Base-by-base conservation (phyloP, 2,888 invertebrate species). In the Diarsia dahlii region DNA sequence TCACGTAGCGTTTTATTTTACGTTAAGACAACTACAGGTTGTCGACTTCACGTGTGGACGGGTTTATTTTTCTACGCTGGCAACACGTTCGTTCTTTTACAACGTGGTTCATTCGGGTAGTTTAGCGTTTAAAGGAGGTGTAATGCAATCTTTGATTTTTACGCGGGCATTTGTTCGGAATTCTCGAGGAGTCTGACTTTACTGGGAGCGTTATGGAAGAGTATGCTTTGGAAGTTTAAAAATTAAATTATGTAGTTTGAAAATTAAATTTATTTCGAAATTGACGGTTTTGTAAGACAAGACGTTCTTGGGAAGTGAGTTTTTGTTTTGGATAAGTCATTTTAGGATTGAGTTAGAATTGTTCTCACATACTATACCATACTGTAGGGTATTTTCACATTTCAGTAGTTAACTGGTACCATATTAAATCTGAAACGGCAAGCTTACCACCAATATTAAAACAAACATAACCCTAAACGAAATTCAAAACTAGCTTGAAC, bases 1-100 rank as follows among this genome's bases (percentile, higher is more conserved):
- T 89, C 93, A 93, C 93, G 94, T 92, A 90, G 89, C 86, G 85
- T 90, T 93, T 93, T 93, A 93, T 93, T 92, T 91, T 90, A 89
- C 90, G 89, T 91, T 91, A 92, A 92, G 90, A 93, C 92, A 92
- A 92, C 89, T 90, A 80, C 90, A 87, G 87, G 89, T 87, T 90
- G 91, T 87, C 86, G 86, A 88, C 85, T 85, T 81, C 81, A 85
- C 82, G 81, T 84, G 78, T 74, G 73, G 79, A 74, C 78, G 73
- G 72, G 81, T 81, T 87, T 87, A 85, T 88, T 87, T 87, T 87
- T 85, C 84, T 81, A 75, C 74, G 76, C 86, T 88, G 85, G 85
- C 81, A 87, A 88, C 90, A 89, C 92, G 91, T 91, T 77, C 82
- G 34, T 15, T 81, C 85, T 78, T 75, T 80, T 81, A 84, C 82